These are phyloP conservation scores for Panthera leo DNA, from an alignment of 2,113 vertebrate genomes.

Conservation along the genomic window DNA sequence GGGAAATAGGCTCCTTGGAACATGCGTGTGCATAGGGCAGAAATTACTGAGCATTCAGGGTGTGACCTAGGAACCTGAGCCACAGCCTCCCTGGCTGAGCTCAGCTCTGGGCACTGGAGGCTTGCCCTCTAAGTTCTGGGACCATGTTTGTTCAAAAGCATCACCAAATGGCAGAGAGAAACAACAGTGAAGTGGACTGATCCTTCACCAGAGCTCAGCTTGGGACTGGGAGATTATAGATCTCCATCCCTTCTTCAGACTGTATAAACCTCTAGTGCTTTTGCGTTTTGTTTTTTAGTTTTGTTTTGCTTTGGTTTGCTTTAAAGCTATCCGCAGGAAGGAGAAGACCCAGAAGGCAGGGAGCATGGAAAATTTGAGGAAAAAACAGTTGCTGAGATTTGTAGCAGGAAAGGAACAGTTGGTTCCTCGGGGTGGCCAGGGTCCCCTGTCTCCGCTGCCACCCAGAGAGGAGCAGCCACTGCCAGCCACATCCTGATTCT, in stretches of 20 bases:
- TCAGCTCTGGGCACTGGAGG: background rate
- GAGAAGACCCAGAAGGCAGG: background rate
- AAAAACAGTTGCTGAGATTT: background rate
- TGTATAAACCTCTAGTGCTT: background rate
- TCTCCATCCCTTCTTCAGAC: background rate
- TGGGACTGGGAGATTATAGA: background rate
- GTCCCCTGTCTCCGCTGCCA: background rate
- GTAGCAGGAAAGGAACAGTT: background rate
- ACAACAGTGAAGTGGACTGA: background rate
- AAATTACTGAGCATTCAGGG: background rate
- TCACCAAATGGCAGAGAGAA: background rate
- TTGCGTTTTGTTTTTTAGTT: background rate
- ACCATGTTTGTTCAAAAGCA: fast-evolving
- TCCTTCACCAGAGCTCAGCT: background rate
- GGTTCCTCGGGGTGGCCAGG: fast-evolving
- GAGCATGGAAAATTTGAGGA: background rate
- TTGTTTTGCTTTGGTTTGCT: background rate
- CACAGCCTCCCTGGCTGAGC: background rate
- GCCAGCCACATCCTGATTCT: background rate
- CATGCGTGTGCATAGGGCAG: background rate
- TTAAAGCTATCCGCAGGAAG: background rate
- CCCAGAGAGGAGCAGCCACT: fast-evolving
- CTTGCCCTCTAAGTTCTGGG: background rate
- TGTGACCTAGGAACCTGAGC: background rate
- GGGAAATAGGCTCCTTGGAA: background rate